Evolutionary conservation across 2,113 vertebrate genomes (phyloP).

Genomic region (Mesoclemmys tuberculata): DNA sequence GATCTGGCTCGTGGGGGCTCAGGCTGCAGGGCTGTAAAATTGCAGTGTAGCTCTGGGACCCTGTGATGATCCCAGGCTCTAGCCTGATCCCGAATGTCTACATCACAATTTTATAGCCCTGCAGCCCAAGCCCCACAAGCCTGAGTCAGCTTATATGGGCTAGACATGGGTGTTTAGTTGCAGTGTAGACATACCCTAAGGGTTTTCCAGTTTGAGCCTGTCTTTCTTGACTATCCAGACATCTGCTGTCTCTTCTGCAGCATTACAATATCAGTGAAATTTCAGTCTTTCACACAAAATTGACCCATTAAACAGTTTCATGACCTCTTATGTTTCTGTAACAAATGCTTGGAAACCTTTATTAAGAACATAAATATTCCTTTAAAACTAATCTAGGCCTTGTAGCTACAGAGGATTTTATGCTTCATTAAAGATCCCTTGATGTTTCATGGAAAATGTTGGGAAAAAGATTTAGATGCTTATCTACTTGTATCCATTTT

Average conservation of each 20-base stretch:
- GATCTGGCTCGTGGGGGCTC: neutral
- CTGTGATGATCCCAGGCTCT: neutral
- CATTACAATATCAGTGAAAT: neutral
- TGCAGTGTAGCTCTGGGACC: neutral
- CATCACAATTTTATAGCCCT: neutral
- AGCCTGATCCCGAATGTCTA: neutral
- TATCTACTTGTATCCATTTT: neutral
- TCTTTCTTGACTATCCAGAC: neutral
- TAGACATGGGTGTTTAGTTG: neutral
- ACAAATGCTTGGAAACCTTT: neutral
- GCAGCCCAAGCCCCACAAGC: neutral
- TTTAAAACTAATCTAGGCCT: neutral
- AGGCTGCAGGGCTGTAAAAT: neutral
- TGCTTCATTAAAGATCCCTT: accelerated
- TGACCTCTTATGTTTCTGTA: neutral
- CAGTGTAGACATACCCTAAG: neutral
- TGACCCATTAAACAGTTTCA: neutral
- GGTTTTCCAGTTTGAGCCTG: neutral
- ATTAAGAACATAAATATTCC: neutral
- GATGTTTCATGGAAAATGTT: neutral
- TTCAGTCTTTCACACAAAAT: neutral
- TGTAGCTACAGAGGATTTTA: accelerated
- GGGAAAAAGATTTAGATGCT: neutral
- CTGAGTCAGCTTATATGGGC: neutral
- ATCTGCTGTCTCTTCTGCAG: neutral